Percentiles rank a stretch among this genome's conserved stretches.
Conservation (phyloP, 2,888 invertebrate species). For the Xestia rhomboidea region DNA sequence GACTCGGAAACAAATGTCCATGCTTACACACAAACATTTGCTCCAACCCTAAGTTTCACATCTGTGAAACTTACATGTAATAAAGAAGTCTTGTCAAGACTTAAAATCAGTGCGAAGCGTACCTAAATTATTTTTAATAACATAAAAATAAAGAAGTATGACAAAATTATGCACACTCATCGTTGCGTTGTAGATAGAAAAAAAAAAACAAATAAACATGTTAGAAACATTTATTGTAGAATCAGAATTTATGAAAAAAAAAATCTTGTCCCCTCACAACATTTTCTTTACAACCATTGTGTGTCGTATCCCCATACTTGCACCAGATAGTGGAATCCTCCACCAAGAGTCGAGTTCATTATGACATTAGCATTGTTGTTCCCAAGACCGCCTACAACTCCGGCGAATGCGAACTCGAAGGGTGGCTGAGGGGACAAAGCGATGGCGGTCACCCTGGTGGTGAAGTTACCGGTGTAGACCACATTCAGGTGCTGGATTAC, state of each 20-base stretch:
- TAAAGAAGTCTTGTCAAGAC: background rate
- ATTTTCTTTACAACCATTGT: background rate
- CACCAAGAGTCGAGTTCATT: background rate
- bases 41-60: too few species aligned
- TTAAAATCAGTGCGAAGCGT: background rate
- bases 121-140: background rate
- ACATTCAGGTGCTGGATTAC: background rate
- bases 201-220: background rate
- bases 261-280: background rate
- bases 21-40: too few species aligned
- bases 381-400: background rate
- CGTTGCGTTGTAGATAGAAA: background rate
- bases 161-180: background rate
- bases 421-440: background rate
- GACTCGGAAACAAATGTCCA: too few species aligned
- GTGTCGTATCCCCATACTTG: conserved; percentile 6
- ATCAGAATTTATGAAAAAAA: background rate
- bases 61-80: too few species aligned
- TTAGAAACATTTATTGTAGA: background rate
- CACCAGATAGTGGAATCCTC: background rate
- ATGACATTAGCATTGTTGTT: background rate
- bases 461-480: background rate
- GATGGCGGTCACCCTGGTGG: background rate
- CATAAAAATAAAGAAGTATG: background rate
- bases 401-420: background rate